Evolutionary conservation across 1,140 invertebrate species (phyloP).

Genomic region (Antheraea pernyi): DNA sequence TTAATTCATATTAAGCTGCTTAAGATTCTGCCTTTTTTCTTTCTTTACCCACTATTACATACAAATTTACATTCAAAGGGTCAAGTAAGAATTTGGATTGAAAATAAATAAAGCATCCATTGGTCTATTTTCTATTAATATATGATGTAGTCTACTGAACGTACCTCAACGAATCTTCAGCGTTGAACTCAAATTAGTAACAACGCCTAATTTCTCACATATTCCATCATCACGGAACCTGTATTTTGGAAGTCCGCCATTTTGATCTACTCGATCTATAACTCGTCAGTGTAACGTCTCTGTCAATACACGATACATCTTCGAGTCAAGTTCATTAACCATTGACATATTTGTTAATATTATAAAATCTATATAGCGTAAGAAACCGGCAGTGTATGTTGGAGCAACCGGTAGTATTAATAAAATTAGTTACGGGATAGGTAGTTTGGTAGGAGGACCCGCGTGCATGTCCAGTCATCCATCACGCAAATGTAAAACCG

Average conservation of each 20-base stretch:
- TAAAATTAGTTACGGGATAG: slow-evolving; percentile 18
- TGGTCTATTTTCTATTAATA: too few species aligned
- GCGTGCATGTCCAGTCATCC: slow-evolving; percentile 62
- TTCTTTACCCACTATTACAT: too few species aligned
- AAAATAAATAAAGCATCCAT: too few species aligned
- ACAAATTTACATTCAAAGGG: too few species aligned
- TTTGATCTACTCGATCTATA: slow-evolving; percentile 63
- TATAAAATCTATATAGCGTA: background rate
- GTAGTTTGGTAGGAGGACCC: slow-evolving; percentile 23
- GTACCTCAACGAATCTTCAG: background rate
- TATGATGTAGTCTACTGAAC: background rate
- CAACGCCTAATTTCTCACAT: slow-evolving; percentile 52
- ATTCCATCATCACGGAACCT: slow-evolving; percentile 57
- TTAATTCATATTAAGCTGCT: too few species aligned
- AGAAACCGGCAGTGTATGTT: slow-evolving; percentile 35
- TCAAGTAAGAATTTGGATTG: too few species aligned
- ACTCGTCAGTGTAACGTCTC: slow-evolving; percentile 50
- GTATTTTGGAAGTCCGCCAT: slow-evolving; percentile 68
- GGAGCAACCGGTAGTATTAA: slow-evolving; percentile 8
- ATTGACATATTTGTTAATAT: background rate
- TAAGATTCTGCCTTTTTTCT: too few species aligned
- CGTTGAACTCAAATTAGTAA: slow-evolving; percentile 26
- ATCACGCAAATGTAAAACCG: slow-evolving; percentile 71
- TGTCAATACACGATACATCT: slow-evolving; percentile 3
- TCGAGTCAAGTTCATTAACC: background rate